These are phyloP conservation scores for Streptopelia turtur DNA, from an alignment of 2,797 vertebrate genomes.

Conservation along the genomic window DNA sequence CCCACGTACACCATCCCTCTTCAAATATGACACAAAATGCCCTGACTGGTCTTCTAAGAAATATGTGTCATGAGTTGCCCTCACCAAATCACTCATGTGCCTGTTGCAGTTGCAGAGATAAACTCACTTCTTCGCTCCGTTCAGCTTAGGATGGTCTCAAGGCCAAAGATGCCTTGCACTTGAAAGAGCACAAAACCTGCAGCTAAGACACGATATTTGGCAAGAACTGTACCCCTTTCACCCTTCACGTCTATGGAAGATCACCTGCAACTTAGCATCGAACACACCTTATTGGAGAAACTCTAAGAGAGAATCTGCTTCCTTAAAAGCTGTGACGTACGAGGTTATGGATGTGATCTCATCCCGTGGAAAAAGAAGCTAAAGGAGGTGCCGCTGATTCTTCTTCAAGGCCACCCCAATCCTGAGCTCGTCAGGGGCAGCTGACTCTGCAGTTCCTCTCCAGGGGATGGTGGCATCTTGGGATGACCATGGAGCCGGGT, in stretches of 20 bases:
- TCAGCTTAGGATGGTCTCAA: neutral
- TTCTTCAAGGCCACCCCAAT: accelerated
- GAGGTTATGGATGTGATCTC: neutral
- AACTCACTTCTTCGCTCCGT: neutral
- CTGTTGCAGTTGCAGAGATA: neutral
- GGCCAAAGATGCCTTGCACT: neutral
- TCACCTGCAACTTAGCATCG: neutral
- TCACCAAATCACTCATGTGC: neutral
- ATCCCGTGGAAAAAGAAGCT: neutral
- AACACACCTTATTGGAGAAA: neutral
- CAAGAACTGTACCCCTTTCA: neutral
- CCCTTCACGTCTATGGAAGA: accelerated
- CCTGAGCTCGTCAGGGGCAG: neutral
- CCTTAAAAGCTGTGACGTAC: neutral
- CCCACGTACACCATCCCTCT: neutral
- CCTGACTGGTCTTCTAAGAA: neutral
- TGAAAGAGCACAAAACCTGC: neutral
- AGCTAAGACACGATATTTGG: accelerated
- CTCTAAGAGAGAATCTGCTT: neutral
- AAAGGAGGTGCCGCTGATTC: neutral
- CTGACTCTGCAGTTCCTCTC: neutral
- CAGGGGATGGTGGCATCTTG: accelerated
- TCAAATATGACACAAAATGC: neutral
- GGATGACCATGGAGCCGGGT: accelerated
- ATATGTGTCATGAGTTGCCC: neutral